A percentile compares a stretch with the other conserved stretches of the same genome.
Evolutionary conservation across 64 coral and sea anemone species (phyloP).

Genomic region (Astreopora myriophthalma): DNA sequence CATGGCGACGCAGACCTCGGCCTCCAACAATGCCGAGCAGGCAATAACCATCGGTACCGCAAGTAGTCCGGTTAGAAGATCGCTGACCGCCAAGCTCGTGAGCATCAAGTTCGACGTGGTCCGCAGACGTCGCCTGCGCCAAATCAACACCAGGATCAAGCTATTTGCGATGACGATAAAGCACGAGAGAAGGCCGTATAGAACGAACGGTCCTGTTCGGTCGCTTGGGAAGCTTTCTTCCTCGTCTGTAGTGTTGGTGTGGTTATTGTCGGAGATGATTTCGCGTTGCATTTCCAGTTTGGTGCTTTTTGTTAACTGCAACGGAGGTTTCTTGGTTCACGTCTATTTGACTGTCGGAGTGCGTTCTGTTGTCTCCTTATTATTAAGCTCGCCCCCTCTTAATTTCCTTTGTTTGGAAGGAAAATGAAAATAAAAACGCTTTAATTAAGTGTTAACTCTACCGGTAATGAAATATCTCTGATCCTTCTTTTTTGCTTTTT

Average conservation of each 20-base stretch:
- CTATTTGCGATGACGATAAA: constrained; percentile 37
- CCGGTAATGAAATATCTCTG: neutral
- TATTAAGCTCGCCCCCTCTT: neutral
- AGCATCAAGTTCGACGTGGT: constrained; percentile 55
- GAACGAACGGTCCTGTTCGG: neutral
- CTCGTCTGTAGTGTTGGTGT: neutral
- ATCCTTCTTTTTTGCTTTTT: neutral
- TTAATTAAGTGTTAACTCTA: neutral
- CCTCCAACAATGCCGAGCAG: neutral
- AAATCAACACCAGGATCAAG: constrained; percentile 10
- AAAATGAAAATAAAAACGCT: neutral
- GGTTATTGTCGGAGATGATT: neutral
- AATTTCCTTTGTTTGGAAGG: neutral
- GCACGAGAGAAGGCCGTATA: constrained; percentile 31
- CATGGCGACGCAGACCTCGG: constrained; percentile 42
- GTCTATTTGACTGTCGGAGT: neutral
- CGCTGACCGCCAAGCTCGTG: constrained; percentile 45
- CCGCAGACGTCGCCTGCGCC: constrained; percentile 16
- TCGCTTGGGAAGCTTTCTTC: neutral
- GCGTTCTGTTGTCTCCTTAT: neutral
- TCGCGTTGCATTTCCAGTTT: neutral
- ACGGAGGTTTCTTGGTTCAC: neutral
- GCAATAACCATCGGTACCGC: constrained; percentile 51
- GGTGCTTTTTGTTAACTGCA: neutral
- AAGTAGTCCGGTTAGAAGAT: constrained; percentile 48